These are phyloP conservation scores for Elaphurus davidianus DNA, from an alignment of 2,113 vertebrate species.

Conservation along the genomic window DNA sequence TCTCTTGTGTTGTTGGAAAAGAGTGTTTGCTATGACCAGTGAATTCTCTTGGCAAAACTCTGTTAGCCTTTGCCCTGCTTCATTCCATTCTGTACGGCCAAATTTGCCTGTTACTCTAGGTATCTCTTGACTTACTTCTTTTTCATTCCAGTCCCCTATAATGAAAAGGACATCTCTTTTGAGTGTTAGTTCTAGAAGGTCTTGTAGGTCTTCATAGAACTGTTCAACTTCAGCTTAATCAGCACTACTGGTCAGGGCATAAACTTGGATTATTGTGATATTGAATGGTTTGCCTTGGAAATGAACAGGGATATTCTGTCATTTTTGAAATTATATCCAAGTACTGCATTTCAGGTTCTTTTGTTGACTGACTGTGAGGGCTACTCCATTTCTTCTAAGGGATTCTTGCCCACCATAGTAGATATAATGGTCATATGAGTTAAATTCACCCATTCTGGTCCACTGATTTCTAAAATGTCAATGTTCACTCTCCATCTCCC, in stretches of 20 bases:
- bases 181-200: neutral
- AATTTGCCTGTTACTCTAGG: neutral
- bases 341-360: neutral
- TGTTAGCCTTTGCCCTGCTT: neutral
- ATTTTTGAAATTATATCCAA: neutral
- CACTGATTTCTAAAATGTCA: too few species aligned
- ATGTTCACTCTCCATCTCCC: too few species aligned
- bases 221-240: neutral
- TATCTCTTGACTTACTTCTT: neutral
- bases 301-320: neutral
- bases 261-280: neutral
- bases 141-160: neutral
- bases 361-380: neutral
- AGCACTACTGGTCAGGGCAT: neutral
- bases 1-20: too few species aligned
- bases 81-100: neutral
- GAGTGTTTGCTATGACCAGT: neutral
- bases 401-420: too few species aligned
- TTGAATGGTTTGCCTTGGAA: neutral
- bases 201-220: neutral
- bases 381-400: neutral
- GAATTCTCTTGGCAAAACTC: neutral
- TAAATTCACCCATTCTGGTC: too few species aligned
- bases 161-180: neutral
- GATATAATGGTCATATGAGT: too few species aligned